These are phyloP conservation scores for Podarcis siculus DNA, from an alignment of 2,797 vertebrate species.

Conservation along the genomic window DNA sequence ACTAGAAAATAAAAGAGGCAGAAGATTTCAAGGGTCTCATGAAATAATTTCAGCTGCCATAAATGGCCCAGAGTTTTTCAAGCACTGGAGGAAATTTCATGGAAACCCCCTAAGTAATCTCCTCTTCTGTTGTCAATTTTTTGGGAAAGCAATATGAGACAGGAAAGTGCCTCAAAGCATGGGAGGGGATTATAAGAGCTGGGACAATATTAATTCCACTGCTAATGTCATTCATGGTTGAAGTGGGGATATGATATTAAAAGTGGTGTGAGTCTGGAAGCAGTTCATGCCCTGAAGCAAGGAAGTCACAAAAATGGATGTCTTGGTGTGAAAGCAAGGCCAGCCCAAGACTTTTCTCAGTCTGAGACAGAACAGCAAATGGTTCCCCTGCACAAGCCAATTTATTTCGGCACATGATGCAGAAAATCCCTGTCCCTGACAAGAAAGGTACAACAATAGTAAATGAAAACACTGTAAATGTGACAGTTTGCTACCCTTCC, in stretches of 20 bases:
- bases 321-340: neutral
- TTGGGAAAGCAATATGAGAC: neutral
- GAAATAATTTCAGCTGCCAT: neutral
- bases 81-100: neutral
- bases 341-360: neutral
- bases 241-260: no score
- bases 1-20: constrained; percentile 75
- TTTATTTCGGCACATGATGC: neutral
- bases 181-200: neutral
- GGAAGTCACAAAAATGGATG: no score
- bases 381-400: neutral
- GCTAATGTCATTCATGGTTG: no score
- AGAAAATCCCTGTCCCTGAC: neutral
- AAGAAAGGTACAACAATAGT: no score
- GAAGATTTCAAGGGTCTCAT: neutral
- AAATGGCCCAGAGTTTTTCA: neutral
- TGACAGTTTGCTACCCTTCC: neutral
- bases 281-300: neutral
- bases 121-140: neutral
- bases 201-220: no score
- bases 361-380: neutral
- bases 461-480: neutral
- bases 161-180: neutral
- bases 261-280: neutral
- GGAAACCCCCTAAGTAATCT: neutral